phyloP scores from a whole-genome alignment of 2,888 invertebrate genomes.

The Gastrophysa polygoni region DNA sequence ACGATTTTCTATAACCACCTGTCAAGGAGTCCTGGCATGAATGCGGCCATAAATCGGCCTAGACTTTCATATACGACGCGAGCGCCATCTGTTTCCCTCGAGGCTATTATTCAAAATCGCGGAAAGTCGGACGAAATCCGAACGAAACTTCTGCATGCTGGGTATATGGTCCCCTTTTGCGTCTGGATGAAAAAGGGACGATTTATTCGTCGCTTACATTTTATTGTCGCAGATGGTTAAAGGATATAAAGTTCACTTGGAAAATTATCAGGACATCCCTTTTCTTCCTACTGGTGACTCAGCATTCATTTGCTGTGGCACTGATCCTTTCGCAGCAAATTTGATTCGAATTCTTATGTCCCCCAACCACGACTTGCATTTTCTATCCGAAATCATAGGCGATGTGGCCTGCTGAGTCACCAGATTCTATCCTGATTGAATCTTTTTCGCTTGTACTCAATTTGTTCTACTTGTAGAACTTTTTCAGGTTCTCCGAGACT shows the following conservation, averaged over 20 bases:
- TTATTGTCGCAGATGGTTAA: neutral
- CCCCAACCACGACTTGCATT: too few relatives aligned
- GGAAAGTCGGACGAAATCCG: neutral
- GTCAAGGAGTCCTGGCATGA: neutral
- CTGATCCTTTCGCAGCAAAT: too few relatives aligned
- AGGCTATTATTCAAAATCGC: neutral
- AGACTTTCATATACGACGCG: slow-evolving; percentile 41
- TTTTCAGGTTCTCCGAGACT: too few relatives aligned
- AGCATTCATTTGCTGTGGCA: too few relatives aligned
- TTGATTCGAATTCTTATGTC: too few relatives aligned
- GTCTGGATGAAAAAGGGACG: neutral
- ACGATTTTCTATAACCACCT: neutral
- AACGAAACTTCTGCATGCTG: too few relatives aligned
- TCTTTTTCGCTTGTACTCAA: too few relatives aligned
- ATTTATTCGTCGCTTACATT: neutral
- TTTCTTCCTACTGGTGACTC: neutral
- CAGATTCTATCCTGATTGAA: too few relatives aligned
- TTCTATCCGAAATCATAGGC: too few relatives aligned
- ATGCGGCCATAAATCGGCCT: slow-evolving; percentile 38
- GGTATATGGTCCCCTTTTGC: neutral
- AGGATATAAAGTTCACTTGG: neutral
- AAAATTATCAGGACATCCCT: neutral
- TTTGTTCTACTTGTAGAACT: too few relatives aligned
- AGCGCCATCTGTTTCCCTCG: slow-evolving; percentile 39
- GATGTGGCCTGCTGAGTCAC: too few relatives aligned